Evolutionary conservation across 2,888 invertebrate genomes (phyloP), one percentile per base, ranked within the genome.

Genomic region (Ophion costatus): DNA sequence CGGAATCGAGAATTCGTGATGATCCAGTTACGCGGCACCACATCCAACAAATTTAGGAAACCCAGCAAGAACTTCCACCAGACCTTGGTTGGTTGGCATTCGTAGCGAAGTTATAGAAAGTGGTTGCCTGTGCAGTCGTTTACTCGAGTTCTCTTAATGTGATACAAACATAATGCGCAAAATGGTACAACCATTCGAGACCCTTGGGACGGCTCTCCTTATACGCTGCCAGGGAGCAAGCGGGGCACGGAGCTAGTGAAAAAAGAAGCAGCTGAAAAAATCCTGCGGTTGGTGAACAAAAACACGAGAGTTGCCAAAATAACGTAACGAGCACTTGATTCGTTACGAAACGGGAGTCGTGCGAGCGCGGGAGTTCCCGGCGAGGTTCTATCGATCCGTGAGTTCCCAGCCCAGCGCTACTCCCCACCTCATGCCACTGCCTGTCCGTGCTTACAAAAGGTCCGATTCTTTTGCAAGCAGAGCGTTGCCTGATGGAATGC

Each of bases 391-490:
- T 80, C 69, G 75, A 71, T 80, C 83, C 20, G 33, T 70, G 20
- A 17, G 69, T 56, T 74, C 66, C 66, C 22, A 42, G n/a, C 67
- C 38, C 51, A 22, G 42, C 17, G 14, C 29, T 51, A 4, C 51
- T 17, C 51, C 51, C 51, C 51, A 6, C 51, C 3, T 14, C 51
- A 14, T 51, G 2, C 14, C 51, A 17, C 51, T 4, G 11, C 29
- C 71, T 59, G 17, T 56, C 45, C 59, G 64, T 64, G 57, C 76
- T 69, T 56, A 79, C 70, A 71, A 80, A 74, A 67, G 45, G 59
- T 38, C 9, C 71, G 59, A 80, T 83, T 80, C 83, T 80, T 73
- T 76, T 76, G 76, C 76, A 83, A 83, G 75, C 73, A 80, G 80
- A 83, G 67, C 33, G 59, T 57, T 71, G 70, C 71, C 59, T 59